A percentile compares a stretch with the other conserved stretches of the same genome.
Conservation (phyloP, 2,797 vertebrate species). For the Hypotaenidia okinawae region DNA sequence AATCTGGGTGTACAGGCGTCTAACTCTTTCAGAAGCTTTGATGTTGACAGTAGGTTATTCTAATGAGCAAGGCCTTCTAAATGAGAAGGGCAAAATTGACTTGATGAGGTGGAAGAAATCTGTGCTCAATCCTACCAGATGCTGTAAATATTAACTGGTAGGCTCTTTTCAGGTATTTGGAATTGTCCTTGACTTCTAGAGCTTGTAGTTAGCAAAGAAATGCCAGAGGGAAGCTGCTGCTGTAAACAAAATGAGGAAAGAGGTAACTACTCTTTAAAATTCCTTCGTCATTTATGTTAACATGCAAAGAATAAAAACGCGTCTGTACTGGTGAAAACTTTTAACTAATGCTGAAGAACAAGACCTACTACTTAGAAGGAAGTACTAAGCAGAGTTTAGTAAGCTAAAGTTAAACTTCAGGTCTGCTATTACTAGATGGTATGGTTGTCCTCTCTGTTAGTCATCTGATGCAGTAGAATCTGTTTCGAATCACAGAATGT, state of each 20-base stretch:
- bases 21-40: neutral
- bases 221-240: neutral
- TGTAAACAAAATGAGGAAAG: neutral
- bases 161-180: neutral
- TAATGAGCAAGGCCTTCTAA: neutral
- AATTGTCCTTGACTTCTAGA: neutral
- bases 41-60: neutral
- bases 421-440: neutral
- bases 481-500: no score
- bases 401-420: neutral
- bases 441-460: neutral
- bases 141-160: neutral
- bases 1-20: neutral
- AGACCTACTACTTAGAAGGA: neutral
- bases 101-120: neutral
- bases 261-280: neutral
- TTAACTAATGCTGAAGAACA: neutral
- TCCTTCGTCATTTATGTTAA: neutral
- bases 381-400: neutral
- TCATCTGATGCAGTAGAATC: neutral
- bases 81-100: neutral
- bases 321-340: neutral
- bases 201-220: neutral
- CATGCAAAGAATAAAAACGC: neutral
- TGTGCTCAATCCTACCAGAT: neutral